Percentiles rank a stretch among this genome's conserved stretches.
phyloP scores from a whole-genome alignment of 2,113 vertebrate genomes.

The Erpornis zantholeuca region DNA sequence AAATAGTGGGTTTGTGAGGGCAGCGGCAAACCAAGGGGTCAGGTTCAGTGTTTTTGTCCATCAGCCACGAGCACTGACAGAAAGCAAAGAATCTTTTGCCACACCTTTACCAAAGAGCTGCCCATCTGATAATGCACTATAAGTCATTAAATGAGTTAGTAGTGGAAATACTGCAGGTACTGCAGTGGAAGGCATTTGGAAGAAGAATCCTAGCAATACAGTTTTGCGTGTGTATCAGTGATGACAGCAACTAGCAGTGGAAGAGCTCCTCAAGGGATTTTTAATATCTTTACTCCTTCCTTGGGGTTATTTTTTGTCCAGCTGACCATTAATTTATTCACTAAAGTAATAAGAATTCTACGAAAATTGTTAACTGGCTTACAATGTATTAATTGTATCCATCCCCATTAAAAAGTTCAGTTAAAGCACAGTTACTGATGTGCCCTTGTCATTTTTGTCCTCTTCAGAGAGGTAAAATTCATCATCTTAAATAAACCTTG shows the following conservation, averaged over 20 bases:
- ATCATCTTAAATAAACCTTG: background rate
- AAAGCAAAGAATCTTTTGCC: slow-evolving; percentile 91
- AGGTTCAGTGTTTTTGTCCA: slow-evolving; percentile 95
- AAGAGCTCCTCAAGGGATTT: background rate
- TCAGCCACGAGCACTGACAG: slow-evolving; percentile 91
- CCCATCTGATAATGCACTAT: background rate
- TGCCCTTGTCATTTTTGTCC: background rate
- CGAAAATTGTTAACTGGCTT: background rate
- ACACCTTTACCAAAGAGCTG: slow-evolving; percentile 74
- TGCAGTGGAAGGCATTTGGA: background rate
- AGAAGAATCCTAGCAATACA: background rate
- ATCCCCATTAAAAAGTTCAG: slow-evolving; percentile 31
- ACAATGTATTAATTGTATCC: background rate
- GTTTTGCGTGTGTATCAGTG: background rate
- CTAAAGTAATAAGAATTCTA: background rate
- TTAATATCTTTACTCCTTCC: background rate
- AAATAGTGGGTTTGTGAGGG: slow-evolving; percentile 93
- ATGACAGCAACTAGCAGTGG: background rate
- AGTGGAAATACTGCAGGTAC: background rate
- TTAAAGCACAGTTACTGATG: background rate
- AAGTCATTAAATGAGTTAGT: background rate
- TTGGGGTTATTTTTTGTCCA: background rate
- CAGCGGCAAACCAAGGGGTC: slow-evolving; percentile 92
- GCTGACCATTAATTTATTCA: slow-evolving; percentile 29
- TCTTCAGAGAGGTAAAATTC: background rate